These are phyloP conservation scores for Phyllotreta cruciferae DNA, from an alignment of 2,888 invertebrate species.

Conservation along the genomic window DNA sequence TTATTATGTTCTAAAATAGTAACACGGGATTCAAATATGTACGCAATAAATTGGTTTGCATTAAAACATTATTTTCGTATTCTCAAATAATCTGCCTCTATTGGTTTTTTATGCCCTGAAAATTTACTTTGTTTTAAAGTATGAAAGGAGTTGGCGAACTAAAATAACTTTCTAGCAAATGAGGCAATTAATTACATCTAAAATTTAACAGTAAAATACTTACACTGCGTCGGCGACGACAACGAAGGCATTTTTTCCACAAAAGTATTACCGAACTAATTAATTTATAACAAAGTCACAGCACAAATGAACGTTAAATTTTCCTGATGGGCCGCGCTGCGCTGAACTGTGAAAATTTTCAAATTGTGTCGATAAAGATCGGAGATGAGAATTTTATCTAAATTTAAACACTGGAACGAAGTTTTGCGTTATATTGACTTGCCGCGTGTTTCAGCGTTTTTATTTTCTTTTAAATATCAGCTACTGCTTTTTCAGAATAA, in stretches of 20 bases:
- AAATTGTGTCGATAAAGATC: constrained; percentile 25
- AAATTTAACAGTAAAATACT: constrained; percentile 35
- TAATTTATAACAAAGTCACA: constrained; percentile 23
- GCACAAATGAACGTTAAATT: constrained; percentile 35
- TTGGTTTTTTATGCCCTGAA: constrained; percentile 1
- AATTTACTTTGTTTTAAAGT: constrained; percentile 8
- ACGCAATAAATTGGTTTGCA: constrained; percentile 23
- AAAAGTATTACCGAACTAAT: constrained; percentile 10
- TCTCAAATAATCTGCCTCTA: constrained; percentile 9
- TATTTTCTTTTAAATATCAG: constrained; percentile 40
- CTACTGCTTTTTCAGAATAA: constrained; percentile 33
- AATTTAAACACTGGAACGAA: constrained; percentile 53
- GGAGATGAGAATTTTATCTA: constrained; percentile 51
- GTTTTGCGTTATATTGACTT: constrained; percentile 36
- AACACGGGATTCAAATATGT: constrained; percentile 2
- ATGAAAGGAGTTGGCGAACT: not conserved
- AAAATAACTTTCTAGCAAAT: not conserved
- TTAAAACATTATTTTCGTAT: constrained; percentile 19
- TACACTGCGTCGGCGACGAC: constrained; percentile 51
- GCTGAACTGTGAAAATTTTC: constrained; percentile 14
- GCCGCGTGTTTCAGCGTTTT: constrained; percentile 39
- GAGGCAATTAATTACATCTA: too few relatives aligned
- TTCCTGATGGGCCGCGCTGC: constrained; percentile 23
- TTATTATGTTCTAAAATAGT: not conserved
- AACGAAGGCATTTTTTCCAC: constrained; percentile 46